A percentile compares a stretch with the other conserved stretches of the same genome.
phyloP scores from a whole-genome alignment of 2,797 vertebrate genomes.

The Heterohyrax brucei region DNA sequence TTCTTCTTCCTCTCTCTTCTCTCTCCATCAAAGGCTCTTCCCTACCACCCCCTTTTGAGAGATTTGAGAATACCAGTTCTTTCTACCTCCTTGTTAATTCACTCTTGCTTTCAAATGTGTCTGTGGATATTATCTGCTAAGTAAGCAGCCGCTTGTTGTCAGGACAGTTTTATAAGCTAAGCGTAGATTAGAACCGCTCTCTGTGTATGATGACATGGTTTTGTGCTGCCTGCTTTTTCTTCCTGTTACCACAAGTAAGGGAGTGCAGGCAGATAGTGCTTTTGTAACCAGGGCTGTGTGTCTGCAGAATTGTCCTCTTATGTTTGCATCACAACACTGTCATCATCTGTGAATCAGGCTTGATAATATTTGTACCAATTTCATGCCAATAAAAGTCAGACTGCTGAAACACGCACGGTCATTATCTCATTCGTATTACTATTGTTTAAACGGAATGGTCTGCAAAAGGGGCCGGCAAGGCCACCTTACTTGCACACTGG shows the following conservation, averaged over 20 bases:
- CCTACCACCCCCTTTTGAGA: neutral
- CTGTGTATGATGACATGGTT: neutral
- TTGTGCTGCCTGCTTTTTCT: conserved; percentile 45
- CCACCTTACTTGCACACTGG: conserved; percentile 83
- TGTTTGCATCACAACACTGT: conserved; percentile 83
- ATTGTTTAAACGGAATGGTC: conserved; percentile 88
- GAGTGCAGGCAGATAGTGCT: neutral
- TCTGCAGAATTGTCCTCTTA: conserved; percentile 62
- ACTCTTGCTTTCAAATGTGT: conserved; percentile 47
- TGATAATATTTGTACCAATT: conserved; percentile 91
- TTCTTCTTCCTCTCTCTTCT: conserved; percentile 76
- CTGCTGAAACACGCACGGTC: conserved; percentile 90
- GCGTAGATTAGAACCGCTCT: conserved; percentile 2
- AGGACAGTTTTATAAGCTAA: neutral
- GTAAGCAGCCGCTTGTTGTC: conserved; percentile 56
- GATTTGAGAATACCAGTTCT: neutral
- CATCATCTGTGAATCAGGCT: conserved; percentile 82
- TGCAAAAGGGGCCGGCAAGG: conserved; percentile 83
- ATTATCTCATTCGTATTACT: conserved; percentile 89
- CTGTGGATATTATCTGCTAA: conserved; percentile 22
- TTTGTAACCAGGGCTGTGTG: conserved; percentile 33
- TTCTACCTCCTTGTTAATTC: conserved; percentile 56
- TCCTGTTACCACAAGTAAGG: conserved; percentile 69
- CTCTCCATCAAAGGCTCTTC: conserved; percentile 75
- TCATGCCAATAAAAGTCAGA: conserved; percentile 91